Percentiles rank a stretch among this genome's conserved stretches.
These are phyloP conservation scores for Dryoscopus gambensis DNA, from an alignment of 2,113 vertebrate genomes.

Conservation along the genomic window DNA sequence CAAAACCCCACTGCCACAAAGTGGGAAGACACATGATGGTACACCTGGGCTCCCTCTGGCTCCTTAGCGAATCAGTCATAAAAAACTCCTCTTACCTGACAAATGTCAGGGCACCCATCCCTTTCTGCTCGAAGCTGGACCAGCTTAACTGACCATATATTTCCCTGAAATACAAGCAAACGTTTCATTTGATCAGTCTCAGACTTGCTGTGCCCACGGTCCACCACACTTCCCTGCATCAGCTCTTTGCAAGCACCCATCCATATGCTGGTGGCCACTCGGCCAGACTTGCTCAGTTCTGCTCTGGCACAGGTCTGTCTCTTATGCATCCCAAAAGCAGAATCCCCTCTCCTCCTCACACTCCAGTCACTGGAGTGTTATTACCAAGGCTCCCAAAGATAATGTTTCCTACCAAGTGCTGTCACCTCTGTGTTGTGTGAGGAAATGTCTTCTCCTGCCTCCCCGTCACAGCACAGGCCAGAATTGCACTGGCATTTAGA, in stretches of 20 bases:
- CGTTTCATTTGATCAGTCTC: background rate
- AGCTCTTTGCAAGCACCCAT: background rate
- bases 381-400: background rate
- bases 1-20: background rate
- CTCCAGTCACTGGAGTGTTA: background rate
- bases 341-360: background rate
- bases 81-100: background rate
- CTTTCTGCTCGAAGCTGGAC: background rate
- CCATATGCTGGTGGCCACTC: background rate
- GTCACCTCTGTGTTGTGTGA: background rate
- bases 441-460: background rate
- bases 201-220: background rate
- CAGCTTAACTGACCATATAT: background rate
- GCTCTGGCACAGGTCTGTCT: background rate
- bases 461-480: background rate
- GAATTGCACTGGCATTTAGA: background rate
- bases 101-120: background rate
- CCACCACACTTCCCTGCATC: background rate
- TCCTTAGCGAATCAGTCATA: fast-evolving
- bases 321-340: background rate
- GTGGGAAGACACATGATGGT: fast-evolving
- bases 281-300: background rate
- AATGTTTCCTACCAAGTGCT: background rate
- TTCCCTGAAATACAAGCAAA: background rate
- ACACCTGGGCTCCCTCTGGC: fast-evolving